Conservation (phyloP, 2,888 invertebrate genomes). For the Zele albiditarsus region DNA sequence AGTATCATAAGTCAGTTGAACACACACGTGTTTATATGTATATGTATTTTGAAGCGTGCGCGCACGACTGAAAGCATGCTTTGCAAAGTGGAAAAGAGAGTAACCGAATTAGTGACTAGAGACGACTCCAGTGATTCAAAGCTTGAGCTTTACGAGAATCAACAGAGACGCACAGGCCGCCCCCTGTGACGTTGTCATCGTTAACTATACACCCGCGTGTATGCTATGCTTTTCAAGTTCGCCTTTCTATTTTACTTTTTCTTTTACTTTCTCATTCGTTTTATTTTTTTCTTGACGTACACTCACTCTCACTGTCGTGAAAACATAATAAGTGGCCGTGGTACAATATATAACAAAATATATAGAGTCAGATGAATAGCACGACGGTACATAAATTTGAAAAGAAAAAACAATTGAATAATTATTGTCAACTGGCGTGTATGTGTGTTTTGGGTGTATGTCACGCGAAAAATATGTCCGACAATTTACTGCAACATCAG, state of each 20-base stretch:
- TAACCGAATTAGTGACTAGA: conserved; percentile 18
- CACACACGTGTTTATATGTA: conserved; percentile 58
- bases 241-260: neutral
- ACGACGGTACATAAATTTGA: neutral
- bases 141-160: neutral
- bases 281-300: neutral
- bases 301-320: neutral
- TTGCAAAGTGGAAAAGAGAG: conserved; percentile 5
- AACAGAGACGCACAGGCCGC: neutral
- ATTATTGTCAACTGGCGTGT: neutral
- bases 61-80: conserved; percentile 44
- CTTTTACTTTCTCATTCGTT: neutral
- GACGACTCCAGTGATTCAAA: neutral
- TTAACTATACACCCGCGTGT: conserved; percentile 28
- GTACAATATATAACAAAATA: neutral
- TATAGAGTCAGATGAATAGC: neutral
- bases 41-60: conserved; percentile 47
- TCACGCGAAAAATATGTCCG: neutral
- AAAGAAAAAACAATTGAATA: conserved; percentile 11
- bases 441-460: neutral
- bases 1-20: conserved; percentile 62
- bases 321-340: neutral
- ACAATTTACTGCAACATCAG: neutral
- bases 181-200: conserved; percentile 27
- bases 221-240: conserved; percentile 22